phyloP scores from a whole-genome alignment of 2,888 invertebrate species.

The Nemurella pictetii region DNA sequence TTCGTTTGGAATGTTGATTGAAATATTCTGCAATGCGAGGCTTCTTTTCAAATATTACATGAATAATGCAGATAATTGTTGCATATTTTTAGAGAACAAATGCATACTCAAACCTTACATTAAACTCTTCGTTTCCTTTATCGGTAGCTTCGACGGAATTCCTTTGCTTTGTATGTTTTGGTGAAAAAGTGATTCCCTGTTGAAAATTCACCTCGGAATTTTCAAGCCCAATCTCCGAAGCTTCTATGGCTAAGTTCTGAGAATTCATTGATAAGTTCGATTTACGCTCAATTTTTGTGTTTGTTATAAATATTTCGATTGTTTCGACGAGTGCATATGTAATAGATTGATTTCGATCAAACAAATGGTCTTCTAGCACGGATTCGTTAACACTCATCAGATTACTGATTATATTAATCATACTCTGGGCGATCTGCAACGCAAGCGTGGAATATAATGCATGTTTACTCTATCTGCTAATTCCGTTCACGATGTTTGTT shows the following conservation, averaged over 20 bases:
- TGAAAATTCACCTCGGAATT: constrained; percentile 11
- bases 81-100: too few species aligned
- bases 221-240: constrained; percentile 25
- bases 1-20: constrained; percentile 34
- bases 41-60: background rate
- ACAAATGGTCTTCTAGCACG: constrained; percentile 31
- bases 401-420: constrained; percentile 37
- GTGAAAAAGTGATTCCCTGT: constrained; percentile 31
- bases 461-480: too few species aligned
- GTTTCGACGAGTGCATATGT: constrained; percentile 30
- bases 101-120: background rate
- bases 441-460: too few species aligned
- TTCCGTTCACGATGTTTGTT: too few species aligned
- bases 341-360: constrained; percentile 28
- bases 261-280: constrained; percentile 30
- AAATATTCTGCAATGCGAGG: constrained; percentile 27
- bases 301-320: constrained; percentile 23
- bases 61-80: background rate
- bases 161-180: constrained; percentile 13
- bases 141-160: background rate
- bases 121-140: background rate
- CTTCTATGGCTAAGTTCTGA: constrained; percentile 35
- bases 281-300: constrained; percentile 10
- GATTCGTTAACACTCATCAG: constrained; percentile 37
- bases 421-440: constrained; percentile 37